Conservation (phyloP, 2,888 invertebrate genomes). For the Drosophila buzzatii region DNA sequence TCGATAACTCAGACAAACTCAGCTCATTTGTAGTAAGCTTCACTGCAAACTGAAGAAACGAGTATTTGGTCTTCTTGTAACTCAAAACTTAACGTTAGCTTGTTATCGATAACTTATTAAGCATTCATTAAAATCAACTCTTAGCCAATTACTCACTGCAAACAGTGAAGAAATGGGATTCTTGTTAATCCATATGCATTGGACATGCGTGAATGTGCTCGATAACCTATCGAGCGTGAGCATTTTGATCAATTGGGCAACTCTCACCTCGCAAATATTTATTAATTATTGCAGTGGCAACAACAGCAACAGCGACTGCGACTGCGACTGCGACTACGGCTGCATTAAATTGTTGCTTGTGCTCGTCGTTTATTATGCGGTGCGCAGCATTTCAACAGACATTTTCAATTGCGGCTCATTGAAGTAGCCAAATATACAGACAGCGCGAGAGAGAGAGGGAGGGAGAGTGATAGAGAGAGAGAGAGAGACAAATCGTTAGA, state of each 20-base stretch:
- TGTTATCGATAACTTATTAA: conserved; percentile 12
- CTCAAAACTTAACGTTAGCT: not conserved
- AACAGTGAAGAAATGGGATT: conserved; percentile 7
- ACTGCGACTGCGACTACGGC: conserved; percentile 19
- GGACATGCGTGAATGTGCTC: conserved; percentile 23
- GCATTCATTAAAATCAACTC: not conserved
- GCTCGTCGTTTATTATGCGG: conserved; percentile 66
- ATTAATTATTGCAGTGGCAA: conserved; percentile 67
- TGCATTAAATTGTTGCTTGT: conserved; percentile 53
- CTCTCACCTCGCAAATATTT: conserved; percentile 59
- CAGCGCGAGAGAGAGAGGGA: not conserved
- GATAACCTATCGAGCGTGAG: conserved; percentile 55
- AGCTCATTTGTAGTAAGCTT: no score
- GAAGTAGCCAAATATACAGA: conserved; percentile 55
- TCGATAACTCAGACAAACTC: no score
- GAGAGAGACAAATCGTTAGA: conserved; percentile 24
- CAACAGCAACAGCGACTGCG: conserved; percentile 19
- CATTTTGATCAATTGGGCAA: conserved; percentile 51
- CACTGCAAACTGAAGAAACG: not conserved
- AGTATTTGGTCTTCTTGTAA: not conserved
- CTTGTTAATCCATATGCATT: conserved; percentile 7
- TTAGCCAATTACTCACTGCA: not conserved
- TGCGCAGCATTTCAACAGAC: conserved; percentile 71
- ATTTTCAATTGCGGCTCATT: conserved; percentile 75
- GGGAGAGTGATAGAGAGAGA: not conserved